Percentiles rank a stretch among this genome's conserved stretches.
These are phyloP conservation scores for Tachyglossus aculeatus DNA, from an alignment of 2,797 vertebrate genomes.

Conservation along the genomic window DNA sequence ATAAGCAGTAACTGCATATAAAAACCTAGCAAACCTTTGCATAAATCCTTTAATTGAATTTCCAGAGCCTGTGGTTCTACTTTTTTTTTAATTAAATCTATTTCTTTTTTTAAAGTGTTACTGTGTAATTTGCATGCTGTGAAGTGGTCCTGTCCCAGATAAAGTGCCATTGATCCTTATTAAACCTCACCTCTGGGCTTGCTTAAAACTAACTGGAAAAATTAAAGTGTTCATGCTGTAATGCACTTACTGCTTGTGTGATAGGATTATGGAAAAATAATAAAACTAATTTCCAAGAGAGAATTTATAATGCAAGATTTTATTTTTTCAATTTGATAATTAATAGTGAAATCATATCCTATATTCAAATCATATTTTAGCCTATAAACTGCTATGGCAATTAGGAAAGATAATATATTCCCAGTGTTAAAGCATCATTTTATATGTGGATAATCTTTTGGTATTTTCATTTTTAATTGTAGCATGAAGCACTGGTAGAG, in stretches of 20 bases:
- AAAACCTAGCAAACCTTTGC: constrained; percentile 97
- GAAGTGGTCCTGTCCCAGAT: constrained; percentile 96
- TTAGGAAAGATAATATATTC: constrained; percentile 76
- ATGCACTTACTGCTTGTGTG: constrained; percentile 88
- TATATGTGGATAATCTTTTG: constrained; percentile 61
- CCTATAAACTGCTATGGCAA: constrained; percentile 71
- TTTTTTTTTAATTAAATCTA: constrained; percentile 98
- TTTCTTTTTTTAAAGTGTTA: constrained; percentile 94
- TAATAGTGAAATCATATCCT: constrained; percentile 76
- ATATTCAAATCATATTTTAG: constrained; percentile 76
- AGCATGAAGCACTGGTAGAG: constrained; percentile 59
- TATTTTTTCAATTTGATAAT: constrained; percentile 77
- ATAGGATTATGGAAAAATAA: constrained; percentile 85
- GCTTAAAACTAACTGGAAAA: constrained; percentile 96
- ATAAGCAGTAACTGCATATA: constrained; percentile 98
- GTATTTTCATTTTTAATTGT: constrained; percentile 73
- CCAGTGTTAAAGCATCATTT: constrained; percentile 69
- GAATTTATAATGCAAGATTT: constrained; percentile 80
- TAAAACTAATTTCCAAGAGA: constrained; percentile 86
- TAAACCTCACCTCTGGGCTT: constrained; percentile 98
- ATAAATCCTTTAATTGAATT: constrained; percentile 99
- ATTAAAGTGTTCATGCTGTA: constrained; percentile 97
- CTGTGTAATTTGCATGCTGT: constrained; percentile 98
- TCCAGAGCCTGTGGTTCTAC: constrained; percentile 92
- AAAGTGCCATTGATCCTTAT: constrained; percentile 99